phyloP scores from a whole-genome alignment of 2,797 vertebrate genomes.

The Micrastur ruficollis region DNA sequence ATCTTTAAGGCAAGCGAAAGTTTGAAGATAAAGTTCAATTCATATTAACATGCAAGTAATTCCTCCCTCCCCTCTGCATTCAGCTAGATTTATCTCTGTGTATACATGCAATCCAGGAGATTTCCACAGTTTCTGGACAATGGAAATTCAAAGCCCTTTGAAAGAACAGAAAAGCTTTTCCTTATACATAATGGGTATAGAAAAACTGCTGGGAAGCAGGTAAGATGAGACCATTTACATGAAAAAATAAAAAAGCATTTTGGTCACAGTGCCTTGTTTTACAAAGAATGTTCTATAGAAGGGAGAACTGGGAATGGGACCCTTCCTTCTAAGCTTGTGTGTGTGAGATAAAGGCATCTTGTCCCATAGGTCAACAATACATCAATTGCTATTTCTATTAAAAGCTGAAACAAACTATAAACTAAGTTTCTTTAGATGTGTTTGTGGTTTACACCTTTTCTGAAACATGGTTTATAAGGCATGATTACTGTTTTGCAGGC shows the following conservation, averaged over 20 bases:
- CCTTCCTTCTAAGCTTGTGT: not conserved
- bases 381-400: not conserved
- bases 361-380: not conserved
- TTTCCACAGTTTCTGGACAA: not conserved
- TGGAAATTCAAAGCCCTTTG: not conserved
- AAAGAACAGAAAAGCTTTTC: not conserved
- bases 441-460: not conserved
- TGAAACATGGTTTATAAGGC: not conserved
- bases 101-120: not conserved
- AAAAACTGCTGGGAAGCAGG: not conserved
- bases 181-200: not conserved
- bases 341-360: not conserved
- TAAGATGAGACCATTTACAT: not conserved
- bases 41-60: not conserved
- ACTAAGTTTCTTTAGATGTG: not conserved
- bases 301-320: not conserved
- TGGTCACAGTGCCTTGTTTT: not conserved
- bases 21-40: not conserved
- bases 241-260: not conserved
- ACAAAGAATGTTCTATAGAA: not conserved
- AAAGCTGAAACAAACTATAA: not conserved
- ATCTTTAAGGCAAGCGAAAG: not conserved
- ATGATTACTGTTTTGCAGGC: not conserved
- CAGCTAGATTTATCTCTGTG: not conserved
- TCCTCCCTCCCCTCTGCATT: not conserved